Conservation (phyloP, 92 coral and sea anemone species). For the Zoanthus sociatus region DNA sequence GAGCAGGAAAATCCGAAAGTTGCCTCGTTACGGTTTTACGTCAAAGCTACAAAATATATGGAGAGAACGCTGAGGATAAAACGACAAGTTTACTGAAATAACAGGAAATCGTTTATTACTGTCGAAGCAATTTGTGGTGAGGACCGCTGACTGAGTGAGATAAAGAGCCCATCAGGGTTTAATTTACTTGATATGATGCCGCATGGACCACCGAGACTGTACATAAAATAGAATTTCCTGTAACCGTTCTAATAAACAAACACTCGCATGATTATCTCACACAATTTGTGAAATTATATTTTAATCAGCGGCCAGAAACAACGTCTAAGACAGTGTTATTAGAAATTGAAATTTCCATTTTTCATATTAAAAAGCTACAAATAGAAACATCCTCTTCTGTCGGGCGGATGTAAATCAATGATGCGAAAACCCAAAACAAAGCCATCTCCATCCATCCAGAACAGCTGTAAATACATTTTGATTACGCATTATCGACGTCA, state of each 20-base stretch:
- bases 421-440: background rate
- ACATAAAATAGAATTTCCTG: constrained; percentile 10
- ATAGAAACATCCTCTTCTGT: background rate
- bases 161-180: constrained; percentile 29
- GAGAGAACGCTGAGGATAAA: background rate
- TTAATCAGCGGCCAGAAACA: background rate
- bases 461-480: constrained; percentile 40
- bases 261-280: constrained; percentile 4
- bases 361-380: background rate
- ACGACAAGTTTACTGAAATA: background rate
- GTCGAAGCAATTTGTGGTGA: constrained; percentile 18
- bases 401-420: background rate
- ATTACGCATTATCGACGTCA: constrained; percentile 44
- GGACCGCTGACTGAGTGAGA: constrained; percentile 36
- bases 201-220: background rate
- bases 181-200: background rate
- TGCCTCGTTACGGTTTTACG: background rate
- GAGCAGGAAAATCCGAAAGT: background rate
- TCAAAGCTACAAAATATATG: background rate
- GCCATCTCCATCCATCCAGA: constrained; percentile 13
- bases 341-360: background rate
- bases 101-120: constrained; percentile 36
- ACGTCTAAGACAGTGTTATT: background rate
- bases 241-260: background rate
- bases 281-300: background rate